phyloP scores from a whole-genome alignment of 2,888 invertebrate genomes.

The Eilema depressum region DNA sequence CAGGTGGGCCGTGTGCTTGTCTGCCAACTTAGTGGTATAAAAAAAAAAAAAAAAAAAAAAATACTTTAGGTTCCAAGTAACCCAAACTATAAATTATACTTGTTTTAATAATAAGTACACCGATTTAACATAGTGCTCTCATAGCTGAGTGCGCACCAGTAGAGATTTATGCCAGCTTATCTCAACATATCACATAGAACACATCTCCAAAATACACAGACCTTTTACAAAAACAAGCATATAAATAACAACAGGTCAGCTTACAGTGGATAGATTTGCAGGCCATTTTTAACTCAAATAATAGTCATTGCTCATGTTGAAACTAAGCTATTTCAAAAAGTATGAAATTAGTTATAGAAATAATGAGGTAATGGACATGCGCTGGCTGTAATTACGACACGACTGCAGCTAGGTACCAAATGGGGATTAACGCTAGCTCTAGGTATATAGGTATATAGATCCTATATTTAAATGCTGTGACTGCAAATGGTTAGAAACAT shows the following conservation, averaged over 20 bases:
- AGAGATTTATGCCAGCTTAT: slow-evolving; percentile 6
- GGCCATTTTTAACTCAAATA: slow-evolving; percentile 33
- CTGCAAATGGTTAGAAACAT: background rate
- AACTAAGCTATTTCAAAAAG: slow-evolving; percentile 27
- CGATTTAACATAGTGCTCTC: background rate
- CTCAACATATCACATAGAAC: background rate
- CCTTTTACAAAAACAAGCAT: background rate
- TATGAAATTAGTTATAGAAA: slow-evolving; percentile 13
- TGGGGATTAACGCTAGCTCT: background rate
- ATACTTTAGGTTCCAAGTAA: too few species aligned
- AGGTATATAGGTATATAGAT: too few species aligned
- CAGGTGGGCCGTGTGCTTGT: too few species aligned
- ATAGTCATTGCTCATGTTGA: slow-evolving; percentile 38
- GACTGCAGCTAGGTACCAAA: background rate
- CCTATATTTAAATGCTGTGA: background rate
- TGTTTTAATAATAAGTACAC: slow-evolving; percentile 8
- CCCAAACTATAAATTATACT: background rate
- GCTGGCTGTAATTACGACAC: background rate
- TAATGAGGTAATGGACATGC: slow-evolving; percentile 10
- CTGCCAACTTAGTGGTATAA: too few species aligned
- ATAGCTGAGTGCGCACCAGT: background rate
- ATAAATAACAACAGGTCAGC: slow-evolving; percentile 8
- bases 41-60: too few species aligned
- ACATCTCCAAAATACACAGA: background rate
- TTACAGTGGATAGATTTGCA: slow-evolving; percentile 14